A percentile compares a stretch with the other conserved stretches of the same genome.
phyloP scores from a whole-genome alignment of 2,888 invertebrate genomes.

The Stenurella melanura region DNA sequence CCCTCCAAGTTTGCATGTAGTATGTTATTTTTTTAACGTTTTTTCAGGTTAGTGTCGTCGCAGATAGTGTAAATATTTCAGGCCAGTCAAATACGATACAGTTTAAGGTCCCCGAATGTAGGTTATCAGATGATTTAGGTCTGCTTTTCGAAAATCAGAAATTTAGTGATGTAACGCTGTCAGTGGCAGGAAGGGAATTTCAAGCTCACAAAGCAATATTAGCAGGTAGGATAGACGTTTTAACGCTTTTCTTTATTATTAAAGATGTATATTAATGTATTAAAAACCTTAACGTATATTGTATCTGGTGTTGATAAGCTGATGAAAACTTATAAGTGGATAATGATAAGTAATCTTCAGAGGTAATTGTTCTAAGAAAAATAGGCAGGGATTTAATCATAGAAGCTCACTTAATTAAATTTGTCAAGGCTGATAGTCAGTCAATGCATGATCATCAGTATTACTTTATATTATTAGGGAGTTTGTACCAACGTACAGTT shows the following conservation, averaged over 20 bases:
- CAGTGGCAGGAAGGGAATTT: constrained; percentile 92
- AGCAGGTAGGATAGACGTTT: constrained; percentile 80
- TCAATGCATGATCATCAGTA: too few species aligned
- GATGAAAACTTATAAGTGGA: neutral
- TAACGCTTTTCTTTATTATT: neutral
- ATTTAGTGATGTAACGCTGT: constrained; percentile 97
- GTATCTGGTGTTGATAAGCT: neutral
- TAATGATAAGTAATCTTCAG: neutral
- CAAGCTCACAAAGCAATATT: constrained; percentile 98
- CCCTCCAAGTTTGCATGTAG: constrained; percentile 8
- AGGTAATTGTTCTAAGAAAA: neutral
- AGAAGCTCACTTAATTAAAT: too few species aligned
- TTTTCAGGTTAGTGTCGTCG: constrained; percentile 91
- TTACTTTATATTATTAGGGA: too few species aligned
- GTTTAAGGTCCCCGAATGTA: constrained; percentile 97
- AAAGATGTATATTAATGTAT: neutral
- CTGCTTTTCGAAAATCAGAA: constrained; percentile 96
- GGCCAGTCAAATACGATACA: constrained; percentile 98
- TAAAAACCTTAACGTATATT: neutral
- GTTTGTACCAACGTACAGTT: too few species aligned
- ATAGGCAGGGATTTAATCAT: neutral
- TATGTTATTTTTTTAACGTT: constrained; percentile 61
- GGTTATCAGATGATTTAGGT: constrained; percentile 95
- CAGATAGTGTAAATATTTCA: constrained; percentile 99
- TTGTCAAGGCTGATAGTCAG: too few species aligned